Evolutionary conservation across 2,888 invertebrate genomes (phyloP).

Genomic region (Abrostola triplasia): DNA sequence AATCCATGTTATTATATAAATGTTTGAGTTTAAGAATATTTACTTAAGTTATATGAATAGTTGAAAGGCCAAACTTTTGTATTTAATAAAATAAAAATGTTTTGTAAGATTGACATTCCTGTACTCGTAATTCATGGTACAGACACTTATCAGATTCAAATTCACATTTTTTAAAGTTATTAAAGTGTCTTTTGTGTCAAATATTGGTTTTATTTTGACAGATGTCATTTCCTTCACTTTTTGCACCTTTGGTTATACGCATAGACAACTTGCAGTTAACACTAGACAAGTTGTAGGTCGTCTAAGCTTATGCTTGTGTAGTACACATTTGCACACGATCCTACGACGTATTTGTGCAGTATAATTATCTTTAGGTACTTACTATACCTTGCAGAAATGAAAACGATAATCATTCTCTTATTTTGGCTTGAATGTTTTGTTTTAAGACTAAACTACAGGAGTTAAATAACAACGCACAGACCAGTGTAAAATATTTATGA

Average conservation of each 20-base stretch:
- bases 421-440: background rate
- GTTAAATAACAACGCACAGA: slow-evolving; percentile 60
- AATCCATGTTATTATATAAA: slow-evolving; percentile 12
- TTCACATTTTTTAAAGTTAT: slow-evolving; percentile 25
- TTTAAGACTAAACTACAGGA: background rate
- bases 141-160: slow-evolving; percentile 14
- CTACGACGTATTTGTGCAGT: too few relatives aligned
- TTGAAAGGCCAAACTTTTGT: slow-evolving; percentile 17
- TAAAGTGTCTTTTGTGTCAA: slow-evolving; percentile 36
- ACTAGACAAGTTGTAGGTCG: too few relatives aligned
- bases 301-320: too few relatives aligned
- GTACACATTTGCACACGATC: too few relatives aligned
- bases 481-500: slow-evolving; percentile 87
- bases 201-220: slow-evolving; percentile 32
- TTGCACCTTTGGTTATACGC: too few relatives aligned
- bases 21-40: slow-evolving; percentile 27
- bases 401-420: too few relatives aligned
- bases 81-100: slow-evolving; percentile 18
- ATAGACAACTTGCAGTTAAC: too few relatives aligned
- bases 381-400: too few relatives aligned
- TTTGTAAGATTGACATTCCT: slow-evolving; percentile 55
- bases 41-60: slow-evolving; percentile 13
- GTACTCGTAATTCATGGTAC: slow-evolving; percentile 29
- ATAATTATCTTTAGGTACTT: too few relatives aligned
- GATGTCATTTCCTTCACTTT: too few relatives aligned